A percentile compares a stretch with the other conserved stretches of the same genome.
These are phyloP conservation scores for Cosmopolites sordidus DNA, from an alignment of 2,888 invertebrate species.

Conservation along the genomic window DNA sequence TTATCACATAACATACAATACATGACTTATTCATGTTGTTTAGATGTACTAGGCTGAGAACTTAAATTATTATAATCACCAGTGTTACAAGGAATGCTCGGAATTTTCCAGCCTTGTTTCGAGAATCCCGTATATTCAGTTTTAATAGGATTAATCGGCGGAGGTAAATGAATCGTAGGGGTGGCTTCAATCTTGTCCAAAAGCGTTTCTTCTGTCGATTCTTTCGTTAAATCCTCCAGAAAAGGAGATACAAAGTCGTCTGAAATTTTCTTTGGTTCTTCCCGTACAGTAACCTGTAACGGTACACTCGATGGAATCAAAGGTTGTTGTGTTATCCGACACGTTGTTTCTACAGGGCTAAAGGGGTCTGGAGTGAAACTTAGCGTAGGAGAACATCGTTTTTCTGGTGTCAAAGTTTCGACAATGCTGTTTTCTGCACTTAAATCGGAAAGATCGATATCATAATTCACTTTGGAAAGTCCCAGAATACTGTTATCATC, in stretches of 20 bases:
- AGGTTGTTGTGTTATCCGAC: slow-evolving; percentile 42
- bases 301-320: slow-evolving; percentile 38
- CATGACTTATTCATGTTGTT: slow-evolving; percentile 1
- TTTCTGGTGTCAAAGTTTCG: slow-evolving; percentile 51
- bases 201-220: slow-evolving; percentile 31
- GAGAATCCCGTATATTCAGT: slow-evolving; percentile 60
- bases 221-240: slow-evolving; percentile 26
- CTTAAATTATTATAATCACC: slow-evolving; percentile 47
- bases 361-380: slow-evolving; percentile 52
- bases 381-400: slow-evolving; percentile 38
- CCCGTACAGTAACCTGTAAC: slow-evolving; percentile 18
- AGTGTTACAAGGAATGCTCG: slow-evolving; percentile 62
- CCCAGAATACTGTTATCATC: slow-evolving; percentile 62
- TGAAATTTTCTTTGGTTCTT: slow-evolving; percentile 18
- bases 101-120: slow-evolving; percentile 57
- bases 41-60: slow-evolving; percentile 12
- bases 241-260: slow-evolving; percentile 39
- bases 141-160: slow-evolving; percentile 42
- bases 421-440: slow-evolving; percentile 69
- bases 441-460: slow-evolving; percentile 70
- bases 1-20: no score
- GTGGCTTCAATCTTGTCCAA: slow-evolving; percentile 38
- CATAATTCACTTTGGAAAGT: slow-evolving; percentile 68
- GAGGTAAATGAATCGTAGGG: slow-evolving; percentile 38
- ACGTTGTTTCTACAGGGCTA: slow-evolving; percentile 52